Base-by-base conservation (phyloP, 2,888 invertebrate species). In the Cybosia mesomella region DNA sequence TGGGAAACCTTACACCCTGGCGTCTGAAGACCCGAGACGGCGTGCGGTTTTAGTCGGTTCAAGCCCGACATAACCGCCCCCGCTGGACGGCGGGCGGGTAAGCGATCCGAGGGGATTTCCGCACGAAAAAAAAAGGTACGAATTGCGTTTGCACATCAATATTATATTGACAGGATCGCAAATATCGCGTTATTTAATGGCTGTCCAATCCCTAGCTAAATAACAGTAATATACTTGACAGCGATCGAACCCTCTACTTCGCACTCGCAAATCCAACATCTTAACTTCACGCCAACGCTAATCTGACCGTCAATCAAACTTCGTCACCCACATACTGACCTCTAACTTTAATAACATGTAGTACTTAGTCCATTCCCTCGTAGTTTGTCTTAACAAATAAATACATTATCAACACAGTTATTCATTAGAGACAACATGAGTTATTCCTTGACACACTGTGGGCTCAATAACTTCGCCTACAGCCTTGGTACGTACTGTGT, bases 381-480 rank as follows among this genome's bases (percentile, higher is more conserved):
- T 36, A 22, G 36, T 34, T 24, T 32, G 21, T 54, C n/a, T 61
- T 15, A 49, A 53, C 65, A 60, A 55, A 36, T 36, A 39, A 66
- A 49, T 54, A 28, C 24, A 28, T 59, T 15, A 60, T n/a, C n/a
- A n/a, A n/a, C 39, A 36, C 36, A 59, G 60, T 54, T 36, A 55
- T 36, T 64, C 53, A 66, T 39, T 28, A 49, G 11, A 49, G 58
- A 58, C 57, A 62, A 43, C 43, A 39, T 58, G 61, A 61, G 21
- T 57, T 32, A 58, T 59, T 54, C 64, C 64, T 64, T 64, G 68
- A 64, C 68, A 64, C 54, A 68, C 54, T 59, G 54, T 21, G 59
- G 28, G 59, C 32, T 54, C 64, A 43, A 34, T 59, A 54, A 43
- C 43, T 59, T 28, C 10, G 36, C 62, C 24, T 55, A 39, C 67